Conservation (phyloP, 2,113 vertebrate species). For the Promerops cafer region DNA sequence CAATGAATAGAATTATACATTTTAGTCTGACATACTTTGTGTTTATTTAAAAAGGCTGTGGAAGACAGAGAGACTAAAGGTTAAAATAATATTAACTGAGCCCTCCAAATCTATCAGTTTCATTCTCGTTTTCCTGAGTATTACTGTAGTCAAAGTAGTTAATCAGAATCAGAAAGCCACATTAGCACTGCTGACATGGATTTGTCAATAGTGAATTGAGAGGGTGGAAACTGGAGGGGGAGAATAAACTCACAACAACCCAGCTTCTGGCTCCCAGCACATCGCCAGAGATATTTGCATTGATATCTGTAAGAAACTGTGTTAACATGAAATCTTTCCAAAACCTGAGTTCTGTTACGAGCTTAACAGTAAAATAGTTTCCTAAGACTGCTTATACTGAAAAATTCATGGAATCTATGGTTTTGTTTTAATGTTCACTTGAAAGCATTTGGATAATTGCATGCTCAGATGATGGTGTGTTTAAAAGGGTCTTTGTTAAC, state of each 20-base stretch:
- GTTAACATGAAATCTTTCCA: neutral
- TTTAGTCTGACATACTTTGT: conserved; percentile 36
- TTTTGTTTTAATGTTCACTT: neutral
- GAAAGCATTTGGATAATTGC: neutral
- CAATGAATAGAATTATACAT: neutral
- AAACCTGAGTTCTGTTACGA: neutral
- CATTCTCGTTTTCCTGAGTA: neutral
- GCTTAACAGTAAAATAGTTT: neutral
- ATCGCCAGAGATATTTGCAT: neutral
- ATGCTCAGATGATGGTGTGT: neutral
- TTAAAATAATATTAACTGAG: conserved; percentile 61
- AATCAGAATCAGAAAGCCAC: conserved; percentile 15
- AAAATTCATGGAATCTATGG: neutral
- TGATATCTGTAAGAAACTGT: neutral
- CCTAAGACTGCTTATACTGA: neutral
- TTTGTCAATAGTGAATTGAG: neutral
- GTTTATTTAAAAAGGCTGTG: conserved; percentile 54
- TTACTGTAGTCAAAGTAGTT: conserved; percentile 9
- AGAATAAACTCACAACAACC: neutral
- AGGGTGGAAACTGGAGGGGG: neutral
- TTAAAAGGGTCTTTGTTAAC: neutral
- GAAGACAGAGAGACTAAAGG: conserved; percentile 39
- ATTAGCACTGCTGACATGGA: neutral
- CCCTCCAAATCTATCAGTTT: conserved; percentile 40
- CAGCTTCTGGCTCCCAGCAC: neutral